Conservation (phyloP, 2,888 invertebrate genomes). For the Ichneumon xanthorius region DNA sequence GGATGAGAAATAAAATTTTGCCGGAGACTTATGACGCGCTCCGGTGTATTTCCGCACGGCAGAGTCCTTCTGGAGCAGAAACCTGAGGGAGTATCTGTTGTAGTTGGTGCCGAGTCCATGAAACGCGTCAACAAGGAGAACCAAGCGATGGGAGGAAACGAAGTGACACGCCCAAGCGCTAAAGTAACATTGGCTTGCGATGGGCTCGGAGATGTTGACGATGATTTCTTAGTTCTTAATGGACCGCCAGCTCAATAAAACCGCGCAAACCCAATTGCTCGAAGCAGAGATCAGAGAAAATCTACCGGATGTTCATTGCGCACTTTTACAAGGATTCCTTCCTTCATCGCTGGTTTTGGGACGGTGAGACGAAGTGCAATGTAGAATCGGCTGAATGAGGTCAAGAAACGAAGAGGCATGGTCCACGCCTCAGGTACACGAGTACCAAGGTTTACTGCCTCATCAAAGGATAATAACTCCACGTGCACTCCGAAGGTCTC, state of each 20-base stretch:
- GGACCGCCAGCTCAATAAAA: not conserved
- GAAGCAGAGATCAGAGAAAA: not conserved
- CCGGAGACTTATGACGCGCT: conserved; percentile 19
- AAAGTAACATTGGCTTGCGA: conserved; percentile 77
- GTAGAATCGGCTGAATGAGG: not conserved
- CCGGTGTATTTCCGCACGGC: not conserved
- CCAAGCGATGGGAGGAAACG: conserved; percentile 23
- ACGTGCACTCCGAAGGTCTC: conserved; percentile 12
- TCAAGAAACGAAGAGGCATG: conserved; percentile 5
- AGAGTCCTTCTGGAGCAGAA: conserved; percentile 16
- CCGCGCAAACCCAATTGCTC: conserved; percentile 3
- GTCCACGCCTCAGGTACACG: not conserved
- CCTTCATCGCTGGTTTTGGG: not conserved
- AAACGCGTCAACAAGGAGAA: conserved; percentile 6
- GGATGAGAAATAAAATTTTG: conserved; percentile 44
- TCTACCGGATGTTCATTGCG: not conserved
- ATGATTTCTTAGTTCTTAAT: conserved; percentile 30
- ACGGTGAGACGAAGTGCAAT: not conserved
- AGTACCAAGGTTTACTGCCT: conserved; percentile 34
- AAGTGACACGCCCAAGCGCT: conserved; percentile 64
- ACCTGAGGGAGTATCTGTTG: conserved; percentile 34
- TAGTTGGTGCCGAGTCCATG: not conserved
- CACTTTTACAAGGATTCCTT: not conserved
- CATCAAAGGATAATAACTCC: conserved; percentile 30
- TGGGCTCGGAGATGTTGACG: conserved; percentile 70